These are phyloP conservation scores for Montipora capricornis DNA, from an alignment of 64 coral and sea anemone species.

Conservation along the genomic window DNA sequence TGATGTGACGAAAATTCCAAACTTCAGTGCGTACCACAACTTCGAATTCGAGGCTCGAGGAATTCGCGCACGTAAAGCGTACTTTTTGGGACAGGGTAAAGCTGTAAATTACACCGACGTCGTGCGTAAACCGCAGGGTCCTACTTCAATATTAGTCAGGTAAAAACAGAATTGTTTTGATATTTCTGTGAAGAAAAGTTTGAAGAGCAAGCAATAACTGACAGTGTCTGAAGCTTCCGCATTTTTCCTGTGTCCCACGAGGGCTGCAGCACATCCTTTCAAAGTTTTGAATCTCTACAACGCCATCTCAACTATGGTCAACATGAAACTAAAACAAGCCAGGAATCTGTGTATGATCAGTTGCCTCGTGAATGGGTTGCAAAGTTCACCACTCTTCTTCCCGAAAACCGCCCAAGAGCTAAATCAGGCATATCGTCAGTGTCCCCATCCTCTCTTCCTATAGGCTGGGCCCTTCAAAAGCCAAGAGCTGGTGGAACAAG, in stretches of 20 bases:
- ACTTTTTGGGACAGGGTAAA: constrained; percentile 7
- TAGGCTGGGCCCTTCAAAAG: constrained; percentile 7
- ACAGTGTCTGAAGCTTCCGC: background rate
- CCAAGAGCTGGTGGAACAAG: background rate
- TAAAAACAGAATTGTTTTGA: background rate
- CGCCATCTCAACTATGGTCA: constrained; percentile 25
- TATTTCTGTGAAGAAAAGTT: background rate
- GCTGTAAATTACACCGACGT: background rate
- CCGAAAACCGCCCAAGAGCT: background rate
- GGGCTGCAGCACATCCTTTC: background rate
- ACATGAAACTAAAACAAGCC: constrained; percentile 18
- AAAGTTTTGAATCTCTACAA: constrained; percentile 15
- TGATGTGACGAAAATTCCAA: constrained; percentile 25
- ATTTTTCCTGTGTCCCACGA: constrained; percentile 20
- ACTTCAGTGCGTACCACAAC: constrained; percentile 38
- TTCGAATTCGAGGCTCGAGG: background rate
- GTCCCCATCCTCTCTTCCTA: background rate
- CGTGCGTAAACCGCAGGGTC: constrained; percentile 18
- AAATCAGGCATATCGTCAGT: background rate
- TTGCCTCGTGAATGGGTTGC: constrained; percentile 20
- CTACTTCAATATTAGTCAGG: constrained; percentile 17
- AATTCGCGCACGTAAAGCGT: constrained; percentile 2
- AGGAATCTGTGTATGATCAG: constrained; percentile 31
- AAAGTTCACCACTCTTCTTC: background rate
- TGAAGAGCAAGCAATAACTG: background rate